Conservation (phyloP, 2,888 invertebrate species). For the Dyspetes luteomarginatus region DNA sequence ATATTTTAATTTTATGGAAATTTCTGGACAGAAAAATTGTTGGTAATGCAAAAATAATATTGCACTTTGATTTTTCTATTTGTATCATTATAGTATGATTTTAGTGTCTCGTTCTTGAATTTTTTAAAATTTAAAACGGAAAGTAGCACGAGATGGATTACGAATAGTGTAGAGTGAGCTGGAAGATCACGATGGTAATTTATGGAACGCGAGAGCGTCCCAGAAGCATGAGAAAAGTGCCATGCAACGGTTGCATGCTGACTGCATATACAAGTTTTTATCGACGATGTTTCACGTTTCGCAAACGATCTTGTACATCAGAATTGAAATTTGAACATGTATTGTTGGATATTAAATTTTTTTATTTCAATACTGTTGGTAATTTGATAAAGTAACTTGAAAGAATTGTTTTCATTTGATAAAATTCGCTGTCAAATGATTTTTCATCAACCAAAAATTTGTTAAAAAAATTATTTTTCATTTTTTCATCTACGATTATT, state of each 20-base stretch:
- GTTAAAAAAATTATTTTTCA: no score
- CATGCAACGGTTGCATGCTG: constrained; percentile 3
- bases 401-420: neutral
- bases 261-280: neutral
- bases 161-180: neutral
- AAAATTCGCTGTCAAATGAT: neutral
- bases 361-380: neutral
- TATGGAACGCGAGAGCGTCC: constrained; percentile 25
- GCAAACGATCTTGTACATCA: neutral
- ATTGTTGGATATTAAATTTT: neutral
- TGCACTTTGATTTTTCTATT: no score
- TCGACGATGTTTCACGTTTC: neutral
- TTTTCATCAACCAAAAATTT: neutral
- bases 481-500: neutral
- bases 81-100: no score
- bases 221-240: neutral
- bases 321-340: no score
- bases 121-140: neutral
- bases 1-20: no score
- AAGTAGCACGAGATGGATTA: neutral
- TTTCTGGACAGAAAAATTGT: no score
- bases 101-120: neutral
- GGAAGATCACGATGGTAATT: constrained; percentile 24
- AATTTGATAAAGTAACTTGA: neutral
- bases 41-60: no score